Percentiles rank a stretch among this genome's conserved stretches.
These are phyloP conservation scores for Bovichtus variegatus DNA, from an alignment of 2,797 vertebrate species.

Conservation along the genomic window DNA sequence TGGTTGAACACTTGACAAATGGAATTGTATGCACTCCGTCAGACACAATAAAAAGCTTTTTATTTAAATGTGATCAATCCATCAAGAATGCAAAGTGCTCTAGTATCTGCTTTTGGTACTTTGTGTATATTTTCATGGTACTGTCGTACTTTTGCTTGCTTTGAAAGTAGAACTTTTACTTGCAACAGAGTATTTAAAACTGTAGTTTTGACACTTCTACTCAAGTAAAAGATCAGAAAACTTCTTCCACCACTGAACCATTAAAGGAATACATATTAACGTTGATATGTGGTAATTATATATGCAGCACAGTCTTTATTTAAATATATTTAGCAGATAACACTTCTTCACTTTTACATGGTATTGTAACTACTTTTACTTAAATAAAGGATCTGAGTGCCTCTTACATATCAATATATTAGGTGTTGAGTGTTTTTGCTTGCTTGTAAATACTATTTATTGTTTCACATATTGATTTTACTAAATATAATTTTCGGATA, in stretches of 20 bases:
- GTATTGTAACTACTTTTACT: background rate
- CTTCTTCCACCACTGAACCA: background rate
- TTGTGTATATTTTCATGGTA: too few relatives aligned
- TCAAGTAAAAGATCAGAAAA: background rate
- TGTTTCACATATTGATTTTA: background rate
- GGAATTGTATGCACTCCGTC: too few relatives aligned
- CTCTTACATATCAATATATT: background rate
- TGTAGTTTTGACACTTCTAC: background rate
- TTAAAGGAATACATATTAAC: background rate
- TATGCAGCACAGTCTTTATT: too few relatives aligned
- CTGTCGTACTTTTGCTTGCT: too few relatives aligned
- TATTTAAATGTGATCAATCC: too few relatives aligned
- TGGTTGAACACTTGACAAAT: too few relatives aligned
- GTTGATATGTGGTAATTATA: background rate
- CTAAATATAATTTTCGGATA: background rate
- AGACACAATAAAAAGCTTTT: too few relatives aligned
- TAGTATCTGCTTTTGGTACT: too few relatives aligned
- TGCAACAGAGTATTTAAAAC: background rate
- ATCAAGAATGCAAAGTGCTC: too few relatives aligned
- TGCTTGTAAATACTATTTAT: background rate
- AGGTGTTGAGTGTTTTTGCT: background rate
- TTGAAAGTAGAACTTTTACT: background rate
- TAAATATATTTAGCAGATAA: too few relatives aligned
- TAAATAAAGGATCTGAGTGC: background rate
- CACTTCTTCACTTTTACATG: too few relatives aligned